phyloP scores from a whole-genome alignment of 2,797 vertebrate genomes.

The Botia kubotai region DNA sequence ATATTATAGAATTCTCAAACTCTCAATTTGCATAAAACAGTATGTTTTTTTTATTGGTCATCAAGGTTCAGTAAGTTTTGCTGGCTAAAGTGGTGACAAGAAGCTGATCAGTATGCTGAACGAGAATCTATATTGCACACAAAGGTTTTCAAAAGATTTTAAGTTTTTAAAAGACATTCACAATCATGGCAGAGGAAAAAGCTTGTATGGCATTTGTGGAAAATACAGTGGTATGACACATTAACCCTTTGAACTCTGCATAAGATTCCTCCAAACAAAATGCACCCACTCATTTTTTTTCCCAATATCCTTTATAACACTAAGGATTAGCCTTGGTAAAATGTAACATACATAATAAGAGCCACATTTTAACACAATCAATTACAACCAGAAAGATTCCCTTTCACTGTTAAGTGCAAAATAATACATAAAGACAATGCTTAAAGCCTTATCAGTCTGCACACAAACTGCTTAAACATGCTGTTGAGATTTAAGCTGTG shows the following conservation, averaged over 20 bases:
- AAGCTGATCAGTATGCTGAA: conserved; percentile 28
- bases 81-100: conserved; percentile 30
- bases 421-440: not conserved
- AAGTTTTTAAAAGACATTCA: conserved; percentile 25
- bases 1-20: conserved; percentile 11
- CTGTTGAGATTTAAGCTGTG: conserved; percentile 16
- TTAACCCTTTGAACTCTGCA: not conserved
- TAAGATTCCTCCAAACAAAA: not conserved
- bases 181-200: not conserved
- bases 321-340: conserved; percentile 3
- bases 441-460: conserved; percentile 28
- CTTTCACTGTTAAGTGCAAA: conserved; percentile 36
- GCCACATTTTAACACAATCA: not conserved
- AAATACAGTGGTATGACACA: not conserved
- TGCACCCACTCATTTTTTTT: not conserved
- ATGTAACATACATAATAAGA: not conserved
- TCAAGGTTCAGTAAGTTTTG: not conserved
- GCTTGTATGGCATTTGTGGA: conserved; percentile 1
- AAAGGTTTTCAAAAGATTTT: conserved; percentile 23
- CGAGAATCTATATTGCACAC: conserved; percentile 6
- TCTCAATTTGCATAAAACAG: conserved; percentile 8
- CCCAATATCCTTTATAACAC: not conserved
- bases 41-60: conserved; percentile 36
- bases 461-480: not conserved
- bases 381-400: not conserved